These are phyloP conservation scores for Mamestra brassicae DNA, from an alignment of 2,888 invertebrate genomes.

Conservation along the genomic window DNA sequence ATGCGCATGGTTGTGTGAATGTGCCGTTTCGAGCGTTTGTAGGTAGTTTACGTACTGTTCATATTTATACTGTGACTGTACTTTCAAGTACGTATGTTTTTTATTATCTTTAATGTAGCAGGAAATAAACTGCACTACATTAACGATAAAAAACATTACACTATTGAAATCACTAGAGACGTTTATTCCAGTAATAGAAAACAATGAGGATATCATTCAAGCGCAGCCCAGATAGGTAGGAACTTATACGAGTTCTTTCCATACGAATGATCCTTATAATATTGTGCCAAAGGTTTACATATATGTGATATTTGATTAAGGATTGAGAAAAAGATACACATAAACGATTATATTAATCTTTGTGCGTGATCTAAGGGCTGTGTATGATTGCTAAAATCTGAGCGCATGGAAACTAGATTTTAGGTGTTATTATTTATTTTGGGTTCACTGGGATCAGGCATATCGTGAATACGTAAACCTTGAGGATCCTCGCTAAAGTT, in stretches of 20 bases:
- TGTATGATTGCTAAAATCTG: constrained; percentile 74
- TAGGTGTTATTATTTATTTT: constrained; percentile 70
- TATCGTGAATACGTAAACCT: constrained; percentile 74
- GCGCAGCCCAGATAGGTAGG: not conserved
- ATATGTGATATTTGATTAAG: constrained; percentile 87
- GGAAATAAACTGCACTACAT: not conserved
- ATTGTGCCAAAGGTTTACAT: constrained; percentile 82
- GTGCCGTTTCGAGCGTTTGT: no score
- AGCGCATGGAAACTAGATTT: constrained; percentile 76
- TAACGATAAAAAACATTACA: not conserved
- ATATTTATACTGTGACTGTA: not conserved
- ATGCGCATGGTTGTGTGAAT: no score
- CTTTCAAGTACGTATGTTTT: not conserved
- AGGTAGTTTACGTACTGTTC: no score
- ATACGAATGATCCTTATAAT: constrained; percentile 65
- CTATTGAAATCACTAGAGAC: not conserved
- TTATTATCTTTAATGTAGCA: not conserved
- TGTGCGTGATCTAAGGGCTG: constrained; percentile 72
- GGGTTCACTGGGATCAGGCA: constrained; percentile 61
- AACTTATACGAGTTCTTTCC: not conserved
- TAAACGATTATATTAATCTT: constrained; percentile 74
- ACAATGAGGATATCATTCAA: constrained; percentile 3
- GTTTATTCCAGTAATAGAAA: not conserved
- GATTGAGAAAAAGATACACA: constrained; percentile 63
- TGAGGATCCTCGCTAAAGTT: constrained; percentile 66